Conservation (phyloP, 2,113 vertebrate genomes). For the Thalassarche chlororhynchos region DNA sequence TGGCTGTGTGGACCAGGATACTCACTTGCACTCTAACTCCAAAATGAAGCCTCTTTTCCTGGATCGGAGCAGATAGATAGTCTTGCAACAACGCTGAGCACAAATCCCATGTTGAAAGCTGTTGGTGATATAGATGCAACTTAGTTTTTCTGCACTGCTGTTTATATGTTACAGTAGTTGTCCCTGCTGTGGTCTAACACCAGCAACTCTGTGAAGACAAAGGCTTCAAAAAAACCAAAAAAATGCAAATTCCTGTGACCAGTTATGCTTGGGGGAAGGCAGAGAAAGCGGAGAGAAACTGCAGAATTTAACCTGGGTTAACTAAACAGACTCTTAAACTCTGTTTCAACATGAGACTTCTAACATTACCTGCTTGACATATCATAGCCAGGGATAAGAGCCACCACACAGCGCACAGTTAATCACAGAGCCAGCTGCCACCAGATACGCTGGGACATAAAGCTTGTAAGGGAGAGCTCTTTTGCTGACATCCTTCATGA, state of each 20-base stretch:
- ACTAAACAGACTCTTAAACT: conserved; percentile 34
- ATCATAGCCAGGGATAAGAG: neutral
- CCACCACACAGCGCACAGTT: neutral
- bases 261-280: neutral
- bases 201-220: neutral
- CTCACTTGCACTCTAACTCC: too few relatives aligned
- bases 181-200: neutral
- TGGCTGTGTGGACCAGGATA: neutral
- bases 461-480: neutral
- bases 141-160: neutral
- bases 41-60: neutral
- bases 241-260: neutral
- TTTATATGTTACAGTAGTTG: neutral
- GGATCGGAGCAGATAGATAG: neutral
- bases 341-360: conserved; percentile 27
- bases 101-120: neutral
- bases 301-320: conserved; percentile 51
- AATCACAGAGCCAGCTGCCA: conserved; percentile 23
- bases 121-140: neutral
- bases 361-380: conserved; percentile 35
- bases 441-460: neutral
- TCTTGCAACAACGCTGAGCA: neutral
- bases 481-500: neutral
- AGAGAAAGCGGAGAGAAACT: neutral
- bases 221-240: neutral